phyloP scores from a whole-genome alignment of 1,140 invertebrate genomes.

The Papilio dardanus region DNA sequence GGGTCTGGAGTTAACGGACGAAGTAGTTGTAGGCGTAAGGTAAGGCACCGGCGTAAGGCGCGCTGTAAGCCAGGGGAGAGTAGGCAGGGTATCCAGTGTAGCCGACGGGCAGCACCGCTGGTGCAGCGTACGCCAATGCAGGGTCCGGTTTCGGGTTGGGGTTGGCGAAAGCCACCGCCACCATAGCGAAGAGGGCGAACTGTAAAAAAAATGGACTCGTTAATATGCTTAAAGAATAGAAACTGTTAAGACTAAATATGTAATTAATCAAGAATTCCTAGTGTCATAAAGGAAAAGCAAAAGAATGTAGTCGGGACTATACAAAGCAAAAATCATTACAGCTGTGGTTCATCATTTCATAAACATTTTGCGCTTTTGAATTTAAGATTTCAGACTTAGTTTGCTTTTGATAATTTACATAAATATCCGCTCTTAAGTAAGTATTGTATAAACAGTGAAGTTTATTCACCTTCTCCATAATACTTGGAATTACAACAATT shows the following conservation, averaged over 20 bases:
- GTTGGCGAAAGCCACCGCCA: slow-evolving; percentile 81
- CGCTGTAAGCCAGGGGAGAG: slow-evolving; percentile 48
- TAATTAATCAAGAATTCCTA: too few species aligned
- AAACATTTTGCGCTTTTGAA: too few species aligned
- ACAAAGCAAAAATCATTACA: too few species aligned
- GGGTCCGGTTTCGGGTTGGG: slow-evolving; percentile 70
- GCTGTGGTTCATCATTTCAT: too few species aligned
- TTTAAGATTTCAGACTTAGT: too few species aligned
- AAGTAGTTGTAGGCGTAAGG: slow-evolving; percentile 77
- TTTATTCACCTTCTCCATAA: neutral
- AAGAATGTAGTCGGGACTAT: too few species aligned
- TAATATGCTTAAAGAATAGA: neutral
- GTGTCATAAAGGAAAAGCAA: too few species aligned
- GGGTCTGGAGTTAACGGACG: slow-evolving; percentile 48
- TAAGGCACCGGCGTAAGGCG: slow-evolving; percentile 51
- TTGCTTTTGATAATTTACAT: too few species aligned
- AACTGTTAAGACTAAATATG: too few species aligned
- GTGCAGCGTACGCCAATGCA: slow-evolving; percentile 53
- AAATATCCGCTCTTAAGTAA: too few species aligned
- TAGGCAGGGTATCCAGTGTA: slow-evolving; percentile 51
- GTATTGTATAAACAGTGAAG: neutral
- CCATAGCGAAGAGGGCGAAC: slow-evolving; percentile 77
- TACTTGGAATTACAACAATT: neutral
- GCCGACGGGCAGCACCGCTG: slow-evolving; percentile 45
- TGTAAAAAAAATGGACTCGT: slow-evolving; percentile 57